Conservation (phyloP, 2,113 vertebrate genomes). For the Otis tarda region DNA sequence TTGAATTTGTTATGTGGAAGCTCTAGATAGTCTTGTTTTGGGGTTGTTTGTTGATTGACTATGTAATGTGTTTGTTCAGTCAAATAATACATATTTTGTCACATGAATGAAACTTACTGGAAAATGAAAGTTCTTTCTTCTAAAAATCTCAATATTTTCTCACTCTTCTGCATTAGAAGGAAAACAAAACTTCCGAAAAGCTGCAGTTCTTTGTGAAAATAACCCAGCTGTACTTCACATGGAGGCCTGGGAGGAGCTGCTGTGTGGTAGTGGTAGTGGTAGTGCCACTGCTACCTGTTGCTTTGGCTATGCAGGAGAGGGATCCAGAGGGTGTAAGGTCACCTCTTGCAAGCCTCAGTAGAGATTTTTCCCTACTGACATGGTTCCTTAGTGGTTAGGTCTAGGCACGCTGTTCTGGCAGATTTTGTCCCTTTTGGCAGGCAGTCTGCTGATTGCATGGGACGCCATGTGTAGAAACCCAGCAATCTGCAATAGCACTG, state of each 20-base stretch:
- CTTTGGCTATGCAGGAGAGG: neutral
- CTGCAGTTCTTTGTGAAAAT: neutral
- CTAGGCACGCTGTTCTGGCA: neutral
- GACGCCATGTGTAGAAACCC: fast-evolving
- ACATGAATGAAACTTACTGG: neutral
- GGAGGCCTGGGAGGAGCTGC: neutral
- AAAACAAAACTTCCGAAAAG: neutral
- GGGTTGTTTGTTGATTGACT: neutral
- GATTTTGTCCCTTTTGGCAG: neutral
- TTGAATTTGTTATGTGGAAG: neutral
- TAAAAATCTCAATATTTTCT: neutral
- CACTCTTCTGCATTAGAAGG: neutral
- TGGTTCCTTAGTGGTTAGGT: neutral
- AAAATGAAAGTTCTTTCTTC: neutral
- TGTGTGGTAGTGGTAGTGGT: too few species aligned
- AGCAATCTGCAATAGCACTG: neutral
- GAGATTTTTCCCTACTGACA: neutral
- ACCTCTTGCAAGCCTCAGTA: neutral
- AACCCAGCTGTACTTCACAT: neutral
- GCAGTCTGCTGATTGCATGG: neutral
- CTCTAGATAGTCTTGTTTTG: neutral
- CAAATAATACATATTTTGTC: neutral
- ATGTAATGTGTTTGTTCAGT: neutral
- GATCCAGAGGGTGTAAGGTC: neutral
- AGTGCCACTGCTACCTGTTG: neutral